A percentile compares a stretch with the other conserved stretches of the same genome.
Evolutionary conservation across 2,113 vertebrate species (phyloP).

Genomic region (zebrafish (Danio rerio)): GRCz12tu NC_133192.1:18915501-18916000

Average conservation of each 20-base stretch:
- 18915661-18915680: constrained; percentile 83
- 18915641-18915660: constrained; percentile 89
- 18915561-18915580: constrained; percentile 94
- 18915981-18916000: background rate
- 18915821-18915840: too few species aligned
- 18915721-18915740: too few species aligned
- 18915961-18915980: background rate
- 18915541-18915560: constrained; percentile 92
- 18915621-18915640: constrained; percentile 95
- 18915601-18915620: constrained; percentile 98
- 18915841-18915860: background rate
- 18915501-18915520: constrained; percentile 90
- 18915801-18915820: too few species aligned
- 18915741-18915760: background rate
- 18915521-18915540: constrained; percentile 91
- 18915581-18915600: constrained; percentile 93
- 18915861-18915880: background rate
- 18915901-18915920: background rate
- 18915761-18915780: background rate
- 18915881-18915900: background rate
- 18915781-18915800: background rate
- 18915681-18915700: background rate
- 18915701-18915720: background rate
- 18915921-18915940: background rate
- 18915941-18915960: background rate